Evolutionary conservation across 1,140 invertebrate genomes (phyloP), one percentile per base, ranked within the genome.

Genomic region (Thaumatotibia leucotreta): DNA sequence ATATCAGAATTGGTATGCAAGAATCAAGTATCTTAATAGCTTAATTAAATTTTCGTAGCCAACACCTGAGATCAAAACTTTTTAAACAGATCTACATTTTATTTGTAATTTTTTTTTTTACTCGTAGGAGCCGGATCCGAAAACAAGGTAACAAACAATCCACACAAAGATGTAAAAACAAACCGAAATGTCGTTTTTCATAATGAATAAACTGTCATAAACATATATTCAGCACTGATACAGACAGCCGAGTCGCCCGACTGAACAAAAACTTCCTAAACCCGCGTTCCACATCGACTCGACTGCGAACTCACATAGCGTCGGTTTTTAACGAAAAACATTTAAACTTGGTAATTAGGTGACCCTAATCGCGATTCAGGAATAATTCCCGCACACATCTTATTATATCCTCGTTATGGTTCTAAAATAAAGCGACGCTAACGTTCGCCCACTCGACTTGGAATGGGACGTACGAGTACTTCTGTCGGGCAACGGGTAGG

Each of bases 391-490:
- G 27, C 52, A 14, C 52, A 29, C 24, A 58, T 58, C 52, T 58
- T 58, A 58, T 58, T 58, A 58, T 31, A 58, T 14, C 24, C 52
- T 58, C 52, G 24, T 58, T 58, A 27, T 58, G 52, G 52, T 27
- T 31, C 52, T 58, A 58, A 58, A 24, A 54, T 54, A 54, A 58
- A 58, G 23, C 52, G 52, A 31, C 24, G 27, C 24, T 8, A 29
- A 58, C 52, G 52, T 58, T 11, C 24, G 52, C 52, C 52, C 52
- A 58, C 52, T 58, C 24, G 50, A 24, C 11, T 20, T 29, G 39
- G 27, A 29, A 14, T 45, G 35, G 35, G 17, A 45, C 9, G n/a
- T n/a, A n/a, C n/a, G n/a, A 45, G 20, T 45, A 45, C 39, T 45
- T 45, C 6, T 45, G 17, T 11, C 39, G n/a, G 17, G 14, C 14